A percentile compares a stretch with the other conserved stretches of the same genome.
phyloP scores from a whole-genome alignment of 1,140 invertebrate species.

The Drosophila novamexicana region DNA sequence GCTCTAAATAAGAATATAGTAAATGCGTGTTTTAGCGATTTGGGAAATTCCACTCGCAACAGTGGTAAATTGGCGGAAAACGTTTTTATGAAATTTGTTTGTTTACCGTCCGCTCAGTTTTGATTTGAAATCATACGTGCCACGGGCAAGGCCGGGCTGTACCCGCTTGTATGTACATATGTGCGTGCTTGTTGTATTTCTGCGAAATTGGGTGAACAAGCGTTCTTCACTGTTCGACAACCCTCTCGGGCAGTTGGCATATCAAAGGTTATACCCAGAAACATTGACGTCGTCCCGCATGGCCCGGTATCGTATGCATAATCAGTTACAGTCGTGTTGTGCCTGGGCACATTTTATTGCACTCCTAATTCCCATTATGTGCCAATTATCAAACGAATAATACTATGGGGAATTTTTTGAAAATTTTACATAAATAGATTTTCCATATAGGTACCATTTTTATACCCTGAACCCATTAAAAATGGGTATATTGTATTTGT shows the following conservation, averaged over 20 bases:
- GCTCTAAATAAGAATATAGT: too few relatives aligned
- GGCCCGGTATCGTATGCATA: conserved; percentile 11
- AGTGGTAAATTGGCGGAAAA: too few relatives aligned
- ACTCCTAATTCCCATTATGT: conserved; percentile 16
- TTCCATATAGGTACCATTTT: too few relatives aligned
- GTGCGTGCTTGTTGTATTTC: conserved; percentile 2
- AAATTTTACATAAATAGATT: too few relatives aligned
- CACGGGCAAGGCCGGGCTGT: too few relatives aligned
- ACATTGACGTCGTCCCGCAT: conserved; percentile 18
- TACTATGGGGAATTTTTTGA: not conserved
- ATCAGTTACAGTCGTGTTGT: conserved; percentile 4
- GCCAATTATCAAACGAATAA: conserved; percentile 2
- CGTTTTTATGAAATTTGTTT: too few relatives aligned
- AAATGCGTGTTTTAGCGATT: too few relatives aligned
- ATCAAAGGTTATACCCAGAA: conserved; percentile 12
- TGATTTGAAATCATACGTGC: too few relatives aligned
- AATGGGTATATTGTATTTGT: too few relatives aligned
- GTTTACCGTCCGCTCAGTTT: too few relatives aligned
- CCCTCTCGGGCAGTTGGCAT: conserved; percentile 13
- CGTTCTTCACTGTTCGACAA: conserved; percentile 5
- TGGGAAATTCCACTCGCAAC: too few relatives aligned
- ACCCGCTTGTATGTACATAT: not conserved
- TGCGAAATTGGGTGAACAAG: conserved; percentile 20
- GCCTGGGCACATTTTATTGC: conserved; percentile 4
- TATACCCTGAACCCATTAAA: too few relatives aligned